Percentiles rank a stretch among this genome's conserved stretches.
Conservation (phyloP, 2,888 invertebrate genomes). For the Andricus curvator region DNA sequence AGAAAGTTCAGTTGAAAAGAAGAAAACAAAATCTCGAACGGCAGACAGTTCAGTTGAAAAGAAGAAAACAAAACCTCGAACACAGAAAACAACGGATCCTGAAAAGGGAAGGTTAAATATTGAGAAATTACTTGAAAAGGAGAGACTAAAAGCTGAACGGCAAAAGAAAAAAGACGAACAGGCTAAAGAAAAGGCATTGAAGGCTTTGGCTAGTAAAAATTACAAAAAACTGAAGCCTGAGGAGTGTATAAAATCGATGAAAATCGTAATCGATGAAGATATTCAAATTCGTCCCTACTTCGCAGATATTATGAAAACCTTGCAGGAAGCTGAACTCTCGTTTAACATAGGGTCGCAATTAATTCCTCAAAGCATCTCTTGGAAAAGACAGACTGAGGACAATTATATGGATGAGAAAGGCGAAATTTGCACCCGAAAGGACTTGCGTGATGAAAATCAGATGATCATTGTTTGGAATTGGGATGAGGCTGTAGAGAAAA, state of each 20-base stretch:
- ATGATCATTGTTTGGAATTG: constrained; percentile 76
- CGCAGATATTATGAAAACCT: constrained; percentile 64
- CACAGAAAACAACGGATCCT: constrained; percentile 14
- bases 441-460: constrained; percentile 65
- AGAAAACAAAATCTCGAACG: background rate
- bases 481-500: constrained; percentile 71
- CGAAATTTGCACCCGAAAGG: constrained; percentile 57
- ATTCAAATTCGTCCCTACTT: constrained; percentile 56
- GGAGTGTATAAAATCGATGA: constrained; percentile 68
- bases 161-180: constrained; percentile 49
- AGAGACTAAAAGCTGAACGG: constrained; percentile 43
- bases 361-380: constrained; percentile 76
- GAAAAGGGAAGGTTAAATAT: constrained; percentile 24
- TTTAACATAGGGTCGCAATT: constrained; percentile 69
- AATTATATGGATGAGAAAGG: constrained; percentile 63
- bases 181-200: constrained; percentile 61
- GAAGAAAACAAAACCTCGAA: background rate
- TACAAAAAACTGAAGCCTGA: constrained; percentile 64
- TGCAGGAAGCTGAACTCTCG: constrained; percentile 67
- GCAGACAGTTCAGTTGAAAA: constrained; percentile 25
- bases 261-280: constrained; percentile 64
- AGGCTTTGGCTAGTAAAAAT: constrained; percentile 58
- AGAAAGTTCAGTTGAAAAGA: constrained; percentile 29
- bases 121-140: constrained; percentile 27
- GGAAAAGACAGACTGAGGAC: constrained; percentile 73